Conservation (phyloP, 2,113 vertebrate species). For the Ceratotherium simum region DNA sequence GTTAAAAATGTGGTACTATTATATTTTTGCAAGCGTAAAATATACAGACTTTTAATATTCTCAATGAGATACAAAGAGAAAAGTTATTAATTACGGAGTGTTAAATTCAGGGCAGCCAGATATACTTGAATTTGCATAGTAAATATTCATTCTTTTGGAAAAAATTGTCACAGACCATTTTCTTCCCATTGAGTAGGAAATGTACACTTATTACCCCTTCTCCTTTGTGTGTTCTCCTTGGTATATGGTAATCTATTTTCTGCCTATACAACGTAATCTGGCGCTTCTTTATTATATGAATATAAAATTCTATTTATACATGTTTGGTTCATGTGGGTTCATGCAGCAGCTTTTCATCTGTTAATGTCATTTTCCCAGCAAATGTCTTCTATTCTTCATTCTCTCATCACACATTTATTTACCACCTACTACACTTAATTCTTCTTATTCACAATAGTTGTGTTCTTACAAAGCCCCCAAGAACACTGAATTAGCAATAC, state of each 20-base stretch:
- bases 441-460: background rate
- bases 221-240: background rate
- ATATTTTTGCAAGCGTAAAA: slow-evolving; percentile 25
- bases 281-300: background rate
- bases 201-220: background rate
- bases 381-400: background rate
- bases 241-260: background rate
- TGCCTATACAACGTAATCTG: background rate
- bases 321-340: background rate
- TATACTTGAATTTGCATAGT: background rate
- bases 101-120: slow-evolving; percentile 22
- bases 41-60: background rate
- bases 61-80: background rate
- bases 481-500: background rate
- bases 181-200: background rate
- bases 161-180: slow-evolving; percentile 9
- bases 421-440: background rate
- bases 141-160: slow-evolving; percentile 28
- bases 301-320: background rate
- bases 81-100: background rate
- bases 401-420: background rate
- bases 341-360: background rate
- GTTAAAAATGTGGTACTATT: slow-evolving; percentile 38
- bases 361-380: slow-evolving; percentile 14
- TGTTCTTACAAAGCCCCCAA: background rate